A percentile compares a stretch with the other conserved stretches of the same genome.
phyloP scores from a whole-genome alignment of 2,888 invertebrate genomes.

The Orthonychiurus folsomi region DNA sequence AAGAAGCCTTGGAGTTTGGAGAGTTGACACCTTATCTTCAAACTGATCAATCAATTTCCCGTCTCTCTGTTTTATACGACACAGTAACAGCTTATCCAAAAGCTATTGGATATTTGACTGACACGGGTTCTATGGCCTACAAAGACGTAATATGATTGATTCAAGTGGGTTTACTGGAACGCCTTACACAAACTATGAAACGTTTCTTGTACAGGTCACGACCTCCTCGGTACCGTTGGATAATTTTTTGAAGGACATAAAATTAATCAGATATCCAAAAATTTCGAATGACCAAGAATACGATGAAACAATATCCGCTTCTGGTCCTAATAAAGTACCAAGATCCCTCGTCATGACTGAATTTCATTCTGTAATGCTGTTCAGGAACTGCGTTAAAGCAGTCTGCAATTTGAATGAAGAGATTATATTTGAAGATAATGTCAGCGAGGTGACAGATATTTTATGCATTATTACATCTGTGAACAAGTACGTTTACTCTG shows the following conservation, averaged over 20 bases:
- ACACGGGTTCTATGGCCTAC: constrained; percentile 31
- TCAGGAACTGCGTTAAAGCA: constrained; percentile 70
- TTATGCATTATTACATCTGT: background rate
- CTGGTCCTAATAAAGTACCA: constrained; percentile 44
- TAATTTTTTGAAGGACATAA: constrained; percentile 30
- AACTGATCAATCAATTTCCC: constrained; percentile 26
- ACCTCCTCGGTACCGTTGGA: constrained; percentile 17
- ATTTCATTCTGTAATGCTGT: constrained; percentile 79
- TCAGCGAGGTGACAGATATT: constrained; percentile 2
- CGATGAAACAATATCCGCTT: constrained; percentile 12
- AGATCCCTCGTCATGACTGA: constrained; percentile 74
- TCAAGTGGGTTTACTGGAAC: no score
- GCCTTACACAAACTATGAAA: no score
- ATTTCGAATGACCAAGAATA: constrained; percentile 16
- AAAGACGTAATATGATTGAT: constrained; percentile 34
- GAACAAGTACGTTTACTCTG: no score
- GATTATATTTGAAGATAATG: constrained; percentile 69
- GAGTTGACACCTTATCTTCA: constrained; percentile 17
- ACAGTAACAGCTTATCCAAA: constrained; percentile 26
- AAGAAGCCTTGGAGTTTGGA: constrained; percentile 31
- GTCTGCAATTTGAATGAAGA: constrained; percentile 77
- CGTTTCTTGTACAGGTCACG: background rate
- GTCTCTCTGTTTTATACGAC: constrained; percentile 30
- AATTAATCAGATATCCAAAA: constrained; percentile 31
- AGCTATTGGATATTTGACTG: constrained; percentile 34